Conservation (phyloP, 2,797 vertebrate species). For the Sebastes ruberrimus region DNA sequence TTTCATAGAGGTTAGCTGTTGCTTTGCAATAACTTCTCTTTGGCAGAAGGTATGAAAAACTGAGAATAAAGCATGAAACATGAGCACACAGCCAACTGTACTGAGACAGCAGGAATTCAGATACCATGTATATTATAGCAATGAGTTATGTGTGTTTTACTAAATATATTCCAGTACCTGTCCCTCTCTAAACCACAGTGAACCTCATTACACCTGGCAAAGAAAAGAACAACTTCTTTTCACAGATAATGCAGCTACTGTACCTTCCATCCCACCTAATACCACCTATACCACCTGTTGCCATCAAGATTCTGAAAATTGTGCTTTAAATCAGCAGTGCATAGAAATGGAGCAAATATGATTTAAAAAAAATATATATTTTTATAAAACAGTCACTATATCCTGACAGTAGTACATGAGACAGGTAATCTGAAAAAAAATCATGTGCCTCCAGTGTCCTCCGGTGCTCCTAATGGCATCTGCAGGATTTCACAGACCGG, state of each 20-base stretch:
- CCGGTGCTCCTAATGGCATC: too few relatives aligned
- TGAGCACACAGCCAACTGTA: background rate
- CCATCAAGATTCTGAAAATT: rapidly evolving
- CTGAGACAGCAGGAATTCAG: background rate
- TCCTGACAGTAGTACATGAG: too few relatives aligned
- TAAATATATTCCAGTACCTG: background rate
- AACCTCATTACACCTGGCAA: background rate
- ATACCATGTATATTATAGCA: background rate
- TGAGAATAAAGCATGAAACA: background rate
- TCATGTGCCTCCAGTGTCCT: too few relatives aligned
- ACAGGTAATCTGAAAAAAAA: too few relatives aligned
- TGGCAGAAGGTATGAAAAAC: background rate
- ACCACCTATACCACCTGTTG: too few relatives aligned
- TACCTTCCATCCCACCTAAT: background rate
- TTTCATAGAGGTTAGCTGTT: background rate
- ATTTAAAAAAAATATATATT: too few relatives aligned
- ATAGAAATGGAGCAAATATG: too few relatives aligned
- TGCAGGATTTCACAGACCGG: too few relatives aligned
- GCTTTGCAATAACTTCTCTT: background rate
- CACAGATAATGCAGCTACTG: background rate
- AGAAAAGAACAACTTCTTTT: background rate
- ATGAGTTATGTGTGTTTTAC: background rate
- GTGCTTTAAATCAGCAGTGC: too few relatives aligned
- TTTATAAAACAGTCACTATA: too few relatives aligned
- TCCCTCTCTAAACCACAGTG: background rate